Evolutionary conservation across 2,888 invertebrate species (phyloP), one percentile per base, ranked within the genome.

Genomic region (Hetaerina titia): DNA sequence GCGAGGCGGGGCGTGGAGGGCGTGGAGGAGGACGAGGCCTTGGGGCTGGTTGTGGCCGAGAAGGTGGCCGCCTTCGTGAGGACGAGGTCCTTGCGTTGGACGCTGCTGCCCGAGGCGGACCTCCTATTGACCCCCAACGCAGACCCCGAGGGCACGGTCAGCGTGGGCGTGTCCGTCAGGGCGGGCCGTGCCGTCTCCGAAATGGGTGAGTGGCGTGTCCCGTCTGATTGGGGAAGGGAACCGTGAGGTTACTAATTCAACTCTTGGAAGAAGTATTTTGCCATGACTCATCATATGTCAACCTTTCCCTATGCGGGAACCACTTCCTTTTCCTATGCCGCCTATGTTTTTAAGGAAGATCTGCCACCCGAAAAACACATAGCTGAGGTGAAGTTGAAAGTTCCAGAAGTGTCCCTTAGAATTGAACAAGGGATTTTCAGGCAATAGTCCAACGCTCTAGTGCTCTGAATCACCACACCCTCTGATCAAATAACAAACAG

Each of bases 21-120:
- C 87, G 95, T 92, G 64, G 96, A 97, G 96, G 97, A 97, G 96
- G 97, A 97, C 94, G 97, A 97, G 95, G 97, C 97, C n/a, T 97
- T 97, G 96, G 96, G 97, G 17, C 96, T 97, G 64, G 97, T 98
- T 60, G 97, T 98, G 94, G 97, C 98, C 95, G 98, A 98, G 96
- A 98, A 98, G 96, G 96, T 98, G 89, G 98, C 98, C 97, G 97
- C 97, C 96, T 98, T 98, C 96, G 97, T 98, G 94, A 98, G 98
- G 95, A 98, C 98, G 25, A 97, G 98, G 96, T 98, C 98, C 9
- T 97, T 98, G 96, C 98, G 98, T 96, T 98, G 98, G 97, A 98
- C 98, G 96, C 97, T 98, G 95, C 97, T 98, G 57, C 98, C 98
- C 58, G 98, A 98, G 95, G 98, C 98, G 31, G 98, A 98, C 96